Base-by-base conservation (phyloP, 2,888 invertebrate genomes). In the Amiota communis region DNA sequence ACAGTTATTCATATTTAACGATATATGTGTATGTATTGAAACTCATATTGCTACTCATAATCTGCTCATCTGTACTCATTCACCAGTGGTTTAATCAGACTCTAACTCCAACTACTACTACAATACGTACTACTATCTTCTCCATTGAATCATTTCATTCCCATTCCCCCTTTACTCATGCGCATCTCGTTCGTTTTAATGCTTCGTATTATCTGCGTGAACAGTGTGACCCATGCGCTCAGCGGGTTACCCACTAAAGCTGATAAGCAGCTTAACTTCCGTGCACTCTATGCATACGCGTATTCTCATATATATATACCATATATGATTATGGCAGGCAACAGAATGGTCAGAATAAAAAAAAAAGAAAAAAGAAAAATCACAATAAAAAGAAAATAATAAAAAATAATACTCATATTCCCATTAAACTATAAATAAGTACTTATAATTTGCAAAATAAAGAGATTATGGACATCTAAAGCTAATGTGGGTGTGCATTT, bases 181-280 rank as follows among this genome's bases (percentile, higher is more conserved):
- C 20, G 36, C 59, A n/a, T 20, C 8, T 20, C 20, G 17, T 59
- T 17, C 59, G 59, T 20, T 59, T 59, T 17, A 17, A 59, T 59
- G 59, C 20, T 36, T 73, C 76, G 57, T 65, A 78, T 76, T 82
- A 81, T 82, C 78, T 77, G 69, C 48, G 61, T 73, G 73, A 63
- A 68, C 70, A 46, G 63, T 48, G 69, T 76, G 78, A 79, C 74
- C 75, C 15, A 69, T 20, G 48, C 71, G 64, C 48, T 64, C 64
- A 71, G 64, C 65, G 67, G 78, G 77, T 78, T 74, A 74, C 65
- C 59, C 53, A 4, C 57, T 9, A 59, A 80, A 83, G 78, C 86
- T 78, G 85, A 86, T 86, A 87, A 86, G 87, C 80, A 76, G 84
- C 79, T 87, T 87, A 84, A 77, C 80, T 78, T 80, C 78, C 76